These are phyloP conservation scores for Lomographa bimaculata DNA, from an alignment of 2,888 invertebrate species.

Conservation along the genomic window DNA sequence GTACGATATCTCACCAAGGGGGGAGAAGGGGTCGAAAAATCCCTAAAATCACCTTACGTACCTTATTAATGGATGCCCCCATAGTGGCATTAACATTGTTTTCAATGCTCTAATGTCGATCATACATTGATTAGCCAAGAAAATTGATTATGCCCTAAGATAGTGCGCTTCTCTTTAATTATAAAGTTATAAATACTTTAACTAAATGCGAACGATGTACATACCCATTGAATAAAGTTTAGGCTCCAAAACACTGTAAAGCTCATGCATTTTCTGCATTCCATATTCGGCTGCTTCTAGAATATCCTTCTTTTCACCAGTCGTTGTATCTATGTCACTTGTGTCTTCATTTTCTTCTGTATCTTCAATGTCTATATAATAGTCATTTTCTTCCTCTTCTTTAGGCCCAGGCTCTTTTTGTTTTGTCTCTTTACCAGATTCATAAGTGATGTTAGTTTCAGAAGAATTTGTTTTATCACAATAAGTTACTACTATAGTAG, in stretches of 20 bases:
- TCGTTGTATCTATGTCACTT: constrained; percentile 45
- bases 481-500: constrained; percentile 72
- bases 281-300: constrained; percentile 87
- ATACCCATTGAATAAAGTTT: constrained; percentile 87
- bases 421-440: constrained; percentile 37
- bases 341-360: constrained; percentile 36
- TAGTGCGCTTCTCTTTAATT: too few relatives aligned
- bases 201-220: too few relatives aligned
- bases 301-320: constrained; percentile 73
- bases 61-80: too few relatives aligned
- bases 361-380: constrained; percentile 39
- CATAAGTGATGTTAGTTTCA: constrained; percentile 42
- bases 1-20: too few relatives aligned
- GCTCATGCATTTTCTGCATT: constrained; percentile 86
- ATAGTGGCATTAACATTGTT: too few relatives aligned
- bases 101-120: too few relatives aligned
- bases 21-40: too few relatives aligned
- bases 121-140: too few relatives aligned
- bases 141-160: too few relatives aligned
- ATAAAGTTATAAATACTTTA: too few relatives aligned
- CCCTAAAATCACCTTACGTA: too few relatives aligned
- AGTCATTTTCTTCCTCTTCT: constrained; percentile 36
- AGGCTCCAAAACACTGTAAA: constrained; percentile 86
- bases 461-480: constrained; percentile 65
- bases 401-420: constrained; percentile 20